phyloP scores from a whole-genome alignment of 2,888 invertebrate genomes.

The Ophion slaviceki region DNA sequence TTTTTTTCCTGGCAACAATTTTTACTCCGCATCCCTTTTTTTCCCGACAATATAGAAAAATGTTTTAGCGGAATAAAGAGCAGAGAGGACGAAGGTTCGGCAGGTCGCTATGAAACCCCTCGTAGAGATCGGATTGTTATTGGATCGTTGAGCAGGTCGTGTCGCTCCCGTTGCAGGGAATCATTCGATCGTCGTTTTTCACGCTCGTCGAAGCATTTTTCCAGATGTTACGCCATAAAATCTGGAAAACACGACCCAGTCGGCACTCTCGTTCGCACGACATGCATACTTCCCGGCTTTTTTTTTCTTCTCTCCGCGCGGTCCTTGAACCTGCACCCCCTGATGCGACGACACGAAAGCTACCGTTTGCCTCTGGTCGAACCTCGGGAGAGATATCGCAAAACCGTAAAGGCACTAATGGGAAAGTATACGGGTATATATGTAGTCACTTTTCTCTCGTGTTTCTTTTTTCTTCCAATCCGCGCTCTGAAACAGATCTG shows the following conservation, averaged over 20 bases:
- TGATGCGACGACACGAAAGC: constrained; percentile 34
- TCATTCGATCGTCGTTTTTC: constrained; percentile 26
- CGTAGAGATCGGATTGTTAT: background rate
- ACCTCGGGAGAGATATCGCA: background rate
- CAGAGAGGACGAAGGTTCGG: background rate
- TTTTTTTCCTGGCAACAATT: too few relatives aligned
- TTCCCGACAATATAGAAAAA: background rate
- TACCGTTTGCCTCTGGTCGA: constrained; percentile 43
- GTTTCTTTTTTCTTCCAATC: background rate
- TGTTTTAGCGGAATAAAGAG: background rate
- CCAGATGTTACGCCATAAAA: constrained; percentile 69
- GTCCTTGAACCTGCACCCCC: constrained; percentile 18
- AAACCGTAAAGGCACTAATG: background rate
- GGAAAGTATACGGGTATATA: background rate
- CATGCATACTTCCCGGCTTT: background rate
- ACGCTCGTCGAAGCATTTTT: constrained; percentile 60
- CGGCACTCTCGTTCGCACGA: constrained; percentile 27
- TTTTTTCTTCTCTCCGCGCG: background rate
- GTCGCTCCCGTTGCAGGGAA: constrained; percentile 4
- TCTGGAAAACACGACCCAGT: constrained; percentile 12
- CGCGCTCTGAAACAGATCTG: background rate
- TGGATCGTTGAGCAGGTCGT: background rate
- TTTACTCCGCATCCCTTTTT: background rate
- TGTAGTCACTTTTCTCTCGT: background rate
- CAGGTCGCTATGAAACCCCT: background rate